These are phyloP conservation scores for Sphecodes monilicornis DNA, from an alignment of 2,888 invertebrate genomes.

Conservation along the genomic window DNA sequence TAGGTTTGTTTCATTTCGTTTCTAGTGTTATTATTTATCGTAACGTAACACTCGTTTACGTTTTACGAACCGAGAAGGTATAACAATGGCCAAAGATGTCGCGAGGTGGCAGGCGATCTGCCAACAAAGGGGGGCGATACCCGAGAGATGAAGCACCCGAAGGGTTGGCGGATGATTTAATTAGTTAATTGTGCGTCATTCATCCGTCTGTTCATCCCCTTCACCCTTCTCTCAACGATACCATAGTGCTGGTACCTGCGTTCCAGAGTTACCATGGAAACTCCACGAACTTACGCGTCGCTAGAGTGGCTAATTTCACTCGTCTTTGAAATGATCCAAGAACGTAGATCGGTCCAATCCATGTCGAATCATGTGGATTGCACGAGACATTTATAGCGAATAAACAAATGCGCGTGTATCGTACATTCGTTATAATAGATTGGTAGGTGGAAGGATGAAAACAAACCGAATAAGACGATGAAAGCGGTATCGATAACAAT, in stretches of 20 bases:
- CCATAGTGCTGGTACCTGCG: conserved; percentile 46
- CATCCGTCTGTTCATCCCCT: conserved; percentile 84
- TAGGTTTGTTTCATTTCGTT: background rate
- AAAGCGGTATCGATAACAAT: background rate
- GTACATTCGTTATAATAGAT: background rate
- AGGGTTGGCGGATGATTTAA: conserved; percentile 83
- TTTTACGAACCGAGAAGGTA: conserved; percentile 47
- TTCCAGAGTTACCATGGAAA: conserved; percentile 77
- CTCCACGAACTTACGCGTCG: conserved; percentile 71
- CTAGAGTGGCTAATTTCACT: conserved; percentile 63
- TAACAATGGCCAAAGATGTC: conserved; percentile 72
- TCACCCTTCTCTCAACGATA: conserved; percentile 68
- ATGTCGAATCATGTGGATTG: background rate
- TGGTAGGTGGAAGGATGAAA: conserved; percentile 3
- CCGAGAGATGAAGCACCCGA: conserved; percentile 79
- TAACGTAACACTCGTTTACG: conserved; percentile 1
- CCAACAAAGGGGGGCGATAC: conserved; percentile 79
- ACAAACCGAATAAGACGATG: conserved; percentile 33
- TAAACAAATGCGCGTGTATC: background rate
- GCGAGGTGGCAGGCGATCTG: conserved; percentile 75
- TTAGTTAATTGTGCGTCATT: conserved; percentile 84
- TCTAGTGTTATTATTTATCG: conserved; percentile 6
- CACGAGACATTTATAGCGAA: background rate
- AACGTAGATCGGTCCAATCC: conserved; percentile 35
- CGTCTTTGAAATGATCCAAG: conserved; percentile 43